Percentiles rank a stretch among this genome's conserved stretches.
Evolutionary conservation across 92 coral and sea anemone genomes (phyloP).

Genomic region (Epizoanthus stellaris): DNA sequence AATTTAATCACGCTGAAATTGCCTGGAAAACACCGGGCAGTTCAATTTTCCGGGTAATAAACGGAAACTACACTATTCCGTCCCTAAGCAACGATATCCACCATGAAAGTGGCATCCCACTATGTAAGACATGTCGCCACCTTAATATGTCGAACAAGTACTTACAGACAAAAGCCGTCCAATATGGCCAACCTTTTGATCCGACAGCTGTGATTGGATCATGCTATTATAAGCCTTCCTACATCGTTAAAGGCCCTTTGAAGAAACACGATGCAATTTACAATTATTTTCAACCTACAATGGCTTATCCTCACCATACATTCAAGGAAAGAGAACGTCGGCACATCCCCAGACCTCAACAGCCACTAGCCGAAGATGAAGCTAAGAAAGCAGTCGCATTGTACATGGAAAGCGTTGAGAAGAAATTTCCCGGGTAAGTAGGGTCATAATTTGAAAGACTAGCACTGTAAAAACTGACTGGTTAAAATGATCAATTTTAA

Average conservation of each 20-base stretch:
- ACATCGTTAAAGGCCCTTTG: neutral
- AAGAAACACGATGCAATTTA: neutral
- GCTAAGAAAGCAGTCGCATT: constrained; percentile 54
- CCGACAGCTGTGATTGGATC: neutral
- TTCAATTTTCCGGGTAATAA: constrained; percentile 5
- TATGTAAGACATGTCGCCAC: neutral
- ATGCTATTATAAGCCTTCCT: constrained; percentile 25
- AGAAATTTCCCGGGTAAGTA: constrained; percentile 73
- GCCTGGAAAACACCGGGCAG: constrained; percentile 26
- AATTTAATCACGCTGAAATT: neutral
- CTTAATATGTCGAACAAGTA: constrained; percentile 5
- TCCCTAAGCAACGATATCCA: neutral
- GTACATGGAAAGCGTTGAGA: constrained; percentile 64
- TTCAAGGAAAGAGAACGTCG: neutral
- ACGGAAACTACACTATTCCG: neutral
- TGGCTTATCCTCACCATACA: constrained; percentile 19
- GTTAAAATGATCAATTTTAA: too few relatives aligned
- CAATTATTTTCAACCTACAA: neutral
- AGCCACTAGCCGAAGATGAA: constrained; percentile 64
- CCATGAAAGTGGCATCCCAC: neutral
- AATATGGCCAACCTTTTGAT: neutral
- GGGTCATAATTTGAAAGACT: too few relatives aligned
- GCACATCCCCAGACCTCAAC: constrained; percentile 10
- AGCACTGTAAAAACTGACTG: too few relatives aligned
- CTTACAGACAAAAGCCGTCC: neutral